Evolutionary conservation across 2,888 invertebrate species (phyloP).

Genomic region (Microctonus brassicae): DNA sequence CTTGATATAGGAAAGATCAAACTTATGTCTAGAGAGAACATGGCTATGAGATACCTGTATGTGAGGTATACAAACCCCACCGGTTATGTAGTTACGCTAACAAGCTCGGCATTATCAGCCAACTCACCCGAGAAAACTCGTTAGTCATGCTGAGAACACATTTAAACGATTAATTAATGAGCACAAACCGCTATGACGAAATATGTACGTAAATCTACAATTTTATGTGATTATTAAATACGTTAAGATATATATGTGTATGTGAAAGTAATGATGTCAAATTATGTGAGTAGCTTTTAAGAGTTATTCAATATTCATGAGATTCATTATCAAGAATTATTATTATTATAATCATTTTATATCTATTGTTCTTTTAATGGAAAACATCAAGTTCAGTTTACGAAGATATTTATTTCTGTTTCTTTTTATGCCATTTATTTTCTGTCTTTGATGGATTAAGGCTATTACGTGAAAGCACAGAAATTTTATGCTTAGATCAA

Average conservation of each 20-base stretch:
- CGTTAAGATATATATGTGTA: not conserved
- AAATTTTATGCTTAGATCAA: too few relatives aligned
- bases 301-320: not conserved
- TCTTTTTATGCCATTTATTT: too few relatives aligned
- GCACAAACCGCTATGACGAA: not conserved
- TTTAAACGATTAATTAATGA: conserved; percentile 8
- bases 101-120: conserved; percentile 1
- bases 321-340: too few relatives aligned
- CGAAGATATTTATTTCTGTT: too few relatives aligned
- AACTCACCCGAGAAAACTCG: conserved; percentile 15
- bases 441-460: too few relatives aligned
- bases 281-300: not conserved
- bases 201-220: not conserved
- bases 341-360: too few relatives aligned
- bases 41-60: not conserved
- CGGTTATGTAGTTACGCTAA: not conserved
- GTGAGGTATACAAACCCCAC: not conserved
- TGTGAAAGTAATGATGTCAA: not conserved
- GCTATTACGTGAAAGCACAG: too few relatives aligned
- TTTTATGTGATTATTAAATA: conserved; percentile 13
- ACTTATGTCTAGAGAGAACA: not conserved
- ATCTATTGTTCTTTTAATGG: too few relatives aligned
- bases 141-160: conserved; percentile 14
- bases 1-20: not conserved
- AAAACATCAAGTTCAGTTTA: too few relatives aligned